Evolutionary conservation across 1,140 invertebrate species (phyloP), one percentile per base, ranked within the genome.

Genomic region (Drosophila asahinai): DNA sequence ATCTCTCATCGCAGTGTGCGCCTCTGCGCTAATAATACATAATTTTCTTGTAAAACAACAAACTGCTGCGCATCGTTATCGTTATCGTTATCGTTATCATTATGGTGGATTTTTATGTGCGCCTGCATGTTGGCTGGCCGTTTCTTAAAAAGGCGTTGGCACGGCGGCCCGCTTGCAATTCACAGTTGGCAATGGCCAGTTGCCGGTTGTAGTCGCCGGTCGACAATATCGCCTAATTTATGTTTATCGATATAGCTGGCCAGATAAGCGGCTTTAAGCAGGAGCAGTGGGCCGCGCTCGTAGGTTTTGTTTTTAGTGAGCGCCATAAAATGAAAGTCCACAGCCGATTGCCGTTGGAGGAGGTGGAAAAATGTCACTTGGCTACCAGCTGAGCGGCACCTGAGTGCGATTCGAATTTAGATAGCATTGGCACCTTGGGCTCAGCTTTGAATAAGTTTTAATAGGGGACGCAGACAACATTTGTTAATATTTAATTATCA

Each of bases 21-120:
- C 49, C 6, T 55, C 66, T 83, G 81, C 54, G 78, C 66, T 86
- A 90, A 90, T 90, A 90, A 90, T 68, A 81, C 84, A 87, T 87
- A 89, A 87, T 87, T 90, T 90, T 90, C 81, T 77, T 90, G 86
- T 90, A 90, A 90, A 90, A 90, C 86, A 90, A 90, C 75, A 78
- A 73, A 70, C 86, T 79, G 86, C 81, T 90, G 86, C 78, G 86
- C 81, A 82, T 89, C 86, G 86, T 90, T 89, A 90, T 84, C 77
- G 48, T 78, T 89, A 90, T 84, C 77, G 48, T 78, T 84, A 84
- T 89, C 84, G 84, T 89, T 89, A 87, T 87, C 83, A 86, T 86
- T 86, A 86, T 86, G 68, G 86, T 60, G 78, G 54, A 68, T 90
- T 86, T 90, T 90, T 90, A 89, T 89, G 86, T 84, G 84, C 81